phyloP scores from a whole-genome alignment of 2,888 invertebrate genomes.

The Drosophila putrida region DNA sequence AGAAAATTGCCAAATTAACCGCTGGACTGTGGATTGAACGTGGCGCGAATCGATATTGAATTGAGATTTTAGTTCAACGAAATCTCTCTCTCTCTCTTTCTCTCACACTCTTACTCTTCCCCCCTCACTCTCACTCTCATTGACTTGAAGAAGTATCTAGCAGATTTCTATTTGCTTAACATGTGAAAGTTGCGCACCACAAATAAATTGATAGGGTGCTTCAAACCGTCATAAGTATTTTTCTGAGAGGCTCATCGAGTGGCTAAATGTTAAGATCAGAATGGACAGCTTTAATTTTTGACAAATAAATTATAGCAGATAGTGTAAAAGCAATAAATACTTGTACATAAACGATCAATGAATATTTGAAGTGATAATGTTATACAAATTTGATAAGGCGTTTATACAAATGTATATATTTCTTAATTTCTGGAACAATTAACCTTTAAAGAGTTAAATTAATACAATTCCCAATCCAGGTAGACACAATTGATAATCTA shows the following conservation, averaged over 20 bases:
- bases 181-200: conserved; percentile 49
- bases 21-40: conserved; percentile 28
- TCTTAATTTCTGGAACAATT: too few relatives aligned
- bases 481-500: too few relatives aligned
- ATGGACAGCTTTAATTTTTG: background rate
- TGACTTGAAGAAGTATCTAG: conserved; percentile 21
- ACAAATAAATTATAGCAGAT: conserved; percentile 2
- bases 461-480: too few relatives aligned
- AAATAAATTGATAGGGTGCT: conserved; percentile 41
- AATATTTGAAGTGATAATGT: background rate
- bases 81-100: background rate
- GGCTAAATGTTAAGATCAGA: background rate
- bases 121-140: background rate
- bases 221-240: conserved; percentile 30
- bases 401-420: too few relatives aligned
- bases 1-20: conserved; percentile 62
- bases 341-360: background rate
- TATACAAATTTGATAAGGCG: background rate
- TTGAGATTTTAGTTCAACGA: conserved; percentile 30
- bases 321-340: background rate
- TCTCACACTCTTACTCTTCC: background rate
- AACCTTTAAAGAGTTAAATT: too few relatives aligned
- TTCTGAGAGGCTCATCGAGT: conserved; percentile 16
- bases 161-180: conserved; percentile 54
- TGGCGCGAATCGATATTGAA: conserved; percentile 47